A percentile compares a stretch with the other conserved stretches of the same genome.
phyloP scores from a whole-genome alignment of 2,113 vertebrate genomes.

The Podiceps cristatus region DNA sequence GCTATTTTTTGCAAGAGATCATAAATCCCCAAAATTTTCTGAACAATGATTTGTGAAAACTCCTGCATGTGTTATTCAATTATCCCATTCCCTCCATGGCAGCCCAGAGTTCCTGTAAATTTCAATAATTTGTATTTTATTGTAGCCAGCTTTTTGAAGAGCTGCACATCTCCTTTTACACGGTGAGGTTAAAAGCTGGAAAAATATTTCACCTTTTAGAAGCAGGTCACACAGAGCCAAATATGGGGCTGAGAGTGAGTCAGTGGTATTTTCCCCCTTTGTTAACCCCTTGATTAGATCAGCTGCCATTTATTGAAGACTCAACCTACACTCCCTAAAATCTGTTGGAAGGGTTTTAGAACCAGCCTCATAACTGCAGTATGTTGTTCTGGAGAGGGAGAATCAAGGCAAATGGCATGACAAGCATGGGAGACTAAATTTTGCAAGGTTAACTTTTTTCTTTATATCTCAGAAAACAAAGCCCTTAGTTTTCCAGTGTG shows the following conservation, averaged over 20 bases:
- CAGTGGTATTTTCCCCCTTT: neutral
- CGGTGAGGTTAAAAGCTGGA: neutral
- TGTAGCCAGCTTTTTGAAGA: neutral
- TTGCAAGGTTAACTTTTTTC: neutral
- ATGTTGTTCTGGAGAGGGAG: neutral
- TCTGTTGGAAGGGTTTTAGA: neutral
- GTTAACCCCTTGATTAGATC: neutral
- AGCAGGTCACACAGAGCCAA: neutral
- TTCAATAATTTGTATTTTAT: slow-evolving; percentile 1
- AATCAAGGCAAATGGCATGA: neutral
- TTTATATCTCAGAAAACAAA: neutral
- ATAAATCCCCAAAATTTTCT: neutral
- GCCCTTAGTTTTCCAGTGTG: neutral
- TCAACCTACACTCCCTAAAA: neutral
- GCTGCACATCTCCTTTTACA: neutral
- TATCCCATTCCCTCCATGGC: neutral
- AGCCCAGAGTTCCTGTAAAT: neutral
- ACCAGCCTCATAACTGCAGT: neutral
- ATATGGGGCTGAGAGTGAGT: neutral
- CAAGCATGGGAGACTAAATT: neutral
- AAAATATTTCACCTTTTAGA: neutral
- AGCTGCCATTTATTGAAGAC: neutral
- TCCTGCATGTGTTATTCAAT: neutral
- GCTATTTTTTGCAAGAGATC: neutral
- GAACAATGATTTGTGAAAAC: neutral